These are phyloP conservation scores for Teinopalpus imperialis DNA, from an alignment of 2,888 invertebrate species.

Conservation along the genomic window DNA sequence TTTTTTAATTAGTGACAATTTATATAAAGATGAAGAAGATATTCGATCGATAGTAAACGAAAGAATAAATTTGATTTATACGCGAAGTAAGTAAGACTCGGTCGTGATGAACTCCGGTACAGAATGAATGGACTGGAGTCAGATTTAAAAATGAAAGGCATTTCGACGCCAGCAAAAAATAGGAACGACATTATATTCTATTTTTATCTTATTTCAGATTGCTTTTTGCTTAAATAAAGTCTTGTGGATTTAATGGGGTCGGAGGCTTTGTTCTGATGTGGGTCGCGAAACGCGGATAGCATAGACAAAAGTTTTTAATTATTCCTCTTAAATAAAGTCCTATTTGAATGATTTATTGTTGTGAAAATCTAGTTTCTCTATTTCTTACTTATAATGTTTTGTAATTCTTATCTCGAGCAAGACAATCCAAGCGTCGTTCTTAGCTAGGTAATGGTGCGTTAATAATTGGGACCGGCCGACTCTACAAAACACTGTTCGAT, in stretches of 20 bases:
- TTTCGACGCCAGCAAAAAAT: conserved; percentile 13
- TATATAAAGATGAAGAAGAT: too few relatives aligned
- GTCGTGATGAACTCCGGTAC: background rate
- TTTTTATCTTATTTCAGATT: conserved; percentile 13
- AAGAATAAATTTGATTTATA: conserved; percentile 7
- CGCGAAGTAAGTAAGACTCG: conserved; percentile 5
- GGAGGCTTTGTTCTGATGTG: conserved; percentile 18
- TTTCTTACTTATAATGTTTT: conserved; percentile 40
- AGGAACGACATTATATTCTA: conserved; percentile 16
- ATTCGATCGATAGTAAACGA: background rate
- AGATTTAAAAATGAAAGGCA: conserved; percentile 14
- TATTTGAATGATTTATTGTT: conserved; percentile 21
- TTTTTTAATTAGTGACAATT: too few relatives aligned
- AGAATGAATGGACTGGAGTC: background rate
- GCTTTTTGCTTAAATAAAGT: conserved; percentile 4
- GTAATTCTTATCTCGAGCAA: conserved; percentile 52
- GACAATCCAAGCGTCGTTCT: conserved; percentile 33
- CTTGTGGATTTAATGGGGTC: conserved; percentile 5
- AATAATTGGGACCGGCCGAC: conserved; percentile 50
- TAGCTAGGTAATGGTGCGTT: conserved; percentile 51
- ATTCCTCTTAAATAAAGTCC: conserved; percentile 8
- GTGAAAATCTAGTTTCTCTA: conserved; percentile 31
- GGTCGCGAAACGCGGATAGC: conserved; percentile 1
- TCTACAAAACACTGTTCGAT: conserved; percentile 46
- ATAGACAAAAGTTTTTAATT: conserved; percentile 21